phyloP scores from a whole-genome alignment of 2,797 vertebrate species.

The Leuciscus waleckii region DNA sequence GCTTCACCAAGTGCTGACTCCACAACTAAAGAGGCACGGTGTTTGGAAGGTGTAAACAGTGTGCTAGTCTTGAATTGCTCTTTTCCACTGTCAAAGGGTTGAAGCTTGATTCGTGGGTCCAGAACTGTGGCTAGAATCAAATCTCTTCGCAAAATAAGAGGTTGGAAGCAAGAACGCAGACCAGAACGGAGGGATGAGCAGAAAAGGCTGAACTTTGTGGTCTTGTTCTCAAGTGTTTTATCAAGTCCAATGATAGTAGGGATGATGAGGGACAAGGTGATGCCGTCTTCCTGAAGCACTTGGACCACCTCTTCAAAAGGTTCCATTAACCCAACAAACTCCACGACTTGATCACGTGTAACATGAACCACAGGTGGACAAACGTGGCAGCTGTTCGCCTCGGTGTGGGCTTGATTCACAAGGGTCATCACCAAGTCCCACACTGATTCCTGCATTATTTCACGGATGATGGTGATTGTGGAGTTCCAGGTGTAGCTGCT shows the following conservation, averaged over 20 bases:
- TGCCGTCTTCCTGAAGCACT: slow-evolving; percentile 75
- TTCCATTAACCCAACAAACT: slow-evolving; percentile 77
- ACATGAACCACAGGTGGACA: slow-evolving; percentile 75
- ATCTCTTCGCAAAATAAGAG: slow-evolving; percentile 73
- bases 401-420: slow-evolving; percentile 76
- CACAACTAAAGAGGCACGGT: slow-evolving; percentile 64
- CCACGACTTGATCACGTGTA: slow-evolving; percentile 75
- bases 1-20: slow-evolving; percentile 59
- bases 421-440: slow-evolving; percentile 74
- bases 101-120: slow-evolving; percentile 78
- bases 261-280: slow-evolving; percentile 74
- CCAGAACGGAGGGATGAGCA: slow-evolving; percentile 74
- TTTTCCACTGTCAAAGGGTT: slow-evolving; percentile 73
- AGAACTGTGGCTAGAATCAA: slow-evolving; percentile 75
- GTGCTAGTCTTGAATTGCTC: slow-evolving; percentile 50
- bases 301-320: slow-evolving; percentile 79
- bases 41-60: slow-evolving; percentile 70
- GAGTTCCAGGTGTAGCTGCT: slow-evolving; percentile 77
- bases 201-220: slow-evolving; percentile 74
- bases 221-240: slow-evolving; percentile 69
- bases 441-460: slow-evolving; percentile 70
- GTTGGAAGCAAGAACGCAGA: slow-evolving; percentile 73
- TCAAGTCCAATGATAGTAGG: slow-evolving; percentile 77
- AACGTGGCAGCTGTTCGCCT: slow-evolving; percentile 67
- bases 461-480: slow-evolving; percentile 70